These are phyloP conservation scores for Acleris cristana DNA, from an alignment of 2,888 invertebrate genomes.

Conservation along the genomic window DNA sequence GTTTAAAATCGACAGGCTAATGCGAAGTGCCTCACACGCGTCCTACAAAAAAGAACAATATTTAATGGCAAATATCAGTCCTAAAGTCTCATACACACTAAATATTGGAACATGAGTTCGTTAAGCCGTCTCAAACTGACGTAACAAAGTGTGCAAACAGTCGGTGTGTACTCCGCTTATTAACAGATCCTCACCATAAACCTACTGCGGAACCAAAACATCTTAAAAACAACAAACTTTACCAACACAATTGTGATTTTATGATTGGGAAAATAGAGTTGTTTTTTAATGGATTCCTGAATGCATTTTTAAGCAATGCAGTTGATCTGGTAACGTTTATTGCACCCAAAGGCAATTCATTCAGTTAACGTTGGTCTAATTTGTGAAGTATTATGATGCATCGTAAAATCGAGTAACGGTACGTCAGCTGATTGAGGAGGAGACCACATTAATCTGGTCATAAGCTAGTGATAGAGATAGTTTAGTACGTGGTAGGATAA, in stretches of 20 bases:
- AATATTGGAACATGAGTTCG: slow-evolving; percentile 76
- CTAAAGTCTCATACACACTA: slow-evolving; percentile 76
- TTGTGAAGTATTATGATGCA: slow-evolving; percentile 76
- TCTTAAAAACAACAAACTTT: slow-evolving; percentile 37
- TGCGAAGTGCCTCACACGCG: slow-evolving; percentile 66
- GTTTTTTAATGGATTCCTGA: slow-evolving; percentile 35
- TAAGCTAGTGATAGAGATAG: no score
- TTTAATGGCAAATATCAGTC: slow-evolving; percentile 75
- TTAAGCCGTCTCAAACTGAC: slow-evolving; percentile 78
- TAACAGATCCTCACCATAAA: slow-evolving; percentile 74
- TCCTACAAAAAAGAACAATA: slow-evolving; percentile 72
- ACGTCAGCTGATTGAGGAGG: slow-evolving; percentile 63
- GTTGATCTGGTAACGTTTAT: slow-evolving; percentile 75
- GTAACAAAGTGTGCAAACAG: slow-evolving; percentile 77
- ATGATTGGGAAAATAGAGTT: slow-evolving; percentile 37
- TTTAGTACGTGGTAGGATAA: no score
- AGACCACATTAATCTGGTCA: slow-evolving; percentile 28
- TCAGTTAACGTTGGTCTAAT: slow-evolving; percentile 81
- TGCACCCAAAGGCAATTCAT: slow-evolving; percentile 77
- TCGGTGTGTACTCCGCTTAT: slow-evolving; percentile 73
- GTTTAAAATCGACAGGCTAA: slow-evolving; percentile 69
- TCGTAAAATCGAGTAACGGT: slow-evolving; percentile 64
- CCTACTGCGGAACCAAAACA: slow-evolving; percentile 42
- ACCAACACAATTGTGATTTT: slow-evolving; percentile 44
- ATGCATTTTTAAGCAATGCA: slow-evolving; percentile 60